A percentile compares a stretch with the other conserved stretches of the same genome.
Evolutionary conservation across 2,113 vertebrate genomes (phyloP).

Genomic region (Pachypanchax playfairii): DNA sequence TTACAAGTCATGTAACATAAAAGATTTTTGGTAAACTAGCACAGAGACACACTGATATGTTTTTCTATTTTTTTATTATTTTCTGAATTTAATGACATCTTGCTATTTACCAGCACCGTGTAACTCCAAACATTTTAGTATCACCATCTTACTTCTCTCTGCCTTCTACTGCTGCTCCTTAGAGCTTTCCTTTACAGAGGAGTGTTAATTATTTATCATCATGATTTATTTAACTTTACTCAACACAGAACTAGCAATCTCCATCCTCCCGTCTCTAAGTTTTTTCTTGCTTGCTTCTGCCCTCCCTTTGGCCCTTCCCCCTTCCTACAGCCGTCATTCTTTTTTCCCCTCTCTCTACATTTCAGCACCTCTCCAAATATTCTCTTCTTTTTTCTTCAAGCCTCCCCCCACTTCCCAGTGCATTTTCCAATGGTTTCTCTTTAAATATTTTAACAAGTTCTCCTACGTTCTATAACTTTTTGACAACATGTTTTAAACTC

Average conservation of each 20-base stretch:
- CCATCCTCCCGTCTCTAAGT: slow-evolving; percentile 55
- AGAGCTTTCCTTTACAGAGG: slow-evolving; percentile 67
- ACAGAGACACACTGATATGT: background rate
- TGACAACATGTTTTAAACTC: background rate
- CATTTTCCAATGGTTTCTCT: slow-evolving; percentile 13
- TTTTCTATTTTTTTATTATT: background rate
- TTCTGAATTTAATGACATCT: slow-evolving; percentile 23
- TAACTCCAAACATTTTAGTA: slow-evolving; percentile 46
- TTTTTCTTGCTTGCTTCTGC: slow-evolving; percentile 18
- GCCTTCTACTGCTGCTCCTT: slow-evolving; percentile 42
- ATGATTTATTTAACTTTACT: slow-evolving; percentile 77
- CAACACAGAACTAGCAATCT: slow-evolving; percentile 68
- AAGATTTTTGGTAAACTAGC: slow-evolving; percentile 11
- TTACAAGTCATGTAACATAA: background rate
- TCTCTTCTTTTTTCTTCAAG: slow-evolving; percentile 18
- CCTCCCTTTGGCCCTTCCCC: slow-evolving; percentile 9
- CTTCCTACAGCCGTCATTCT: slow-evolving; percentile 24
- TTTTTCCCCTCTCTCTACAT: slow-evolving; percentile 18
- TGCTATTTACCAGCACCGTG: slow-evolving; percentile 35
- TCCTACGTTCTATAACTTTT: background rate
- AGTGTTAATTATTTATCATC: slow-evolving; percentile 72
- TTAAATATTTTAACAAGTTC: slow-evolving; percentile 23
- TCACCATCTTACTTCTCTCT: slow-evolving; percentile 35
- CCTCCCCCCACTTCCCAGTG: slow-evolving; percentile 24
- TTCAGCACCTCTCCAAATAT: slow-evolving; percentile 12